Base-by-base conservation (phyloP, 2,113 vertebrate species). In the Albula glossodonta region DNA sequence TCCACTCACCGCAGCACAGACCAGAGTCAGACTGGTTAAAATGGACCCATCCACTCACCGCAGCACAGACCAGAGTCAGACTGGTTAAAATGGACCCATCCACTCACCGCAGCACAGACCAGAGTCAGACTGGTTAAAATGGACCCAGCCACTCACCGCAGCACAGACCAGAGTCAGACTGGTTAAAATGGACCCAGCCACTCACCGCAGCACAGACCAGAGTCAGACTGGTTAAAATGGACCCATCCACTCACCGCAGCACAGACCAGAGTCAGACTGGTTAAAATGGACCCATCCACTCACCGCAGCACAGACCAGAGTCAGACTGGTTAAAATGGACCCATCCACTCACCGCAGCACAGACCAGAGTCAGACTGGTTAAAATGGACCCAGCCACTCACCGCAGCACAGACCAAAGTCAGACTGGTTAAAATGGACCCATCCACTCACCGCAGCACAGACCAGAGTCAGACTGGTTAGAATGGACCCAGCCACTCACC, bases 301-400 rank as follows among this genome's bases (percentile, higher is more conserved):
- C 80, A 90, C 19, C 49, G 57, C 57, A 41, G 17, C 25, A 10
- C 60, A 19, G 49, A 9, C 50, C 66, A 51, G 48, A 2, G 19
- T 15, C 4, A 66, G 17, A 66, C 17, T 1, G 31, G 31, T 41
- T 41, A 41, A 41, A 41, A 41, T 41, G 31, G 31, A 41, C 31
- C 31, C 31, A 41, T 0, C 22, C 50, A 51, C 12, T 50, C 49
- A 53, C 60, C 60, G 60, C 60, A 0, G 0, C 31, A 41, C 31
- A 41, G 66, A 7, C 41, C 22, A 66, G 19, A 31, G 11, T n/a
- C 8, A 83, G 17, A 51, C 56, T 15, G 49, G 63, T 11, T 41
- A 19, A 77, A 84, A 9, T n/a, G n/a, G n/a, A 74, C 31, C 31
- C 31, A 41, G 31, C 9, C 56, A 91, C 92, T 87, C 80, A 90